A percentile compares a stretch with the other conserved stretches of the same genome.
Conservation (phyloP, 2,797 vertebrate genomes). For the Gephyroberyx darwinii region DNA sequence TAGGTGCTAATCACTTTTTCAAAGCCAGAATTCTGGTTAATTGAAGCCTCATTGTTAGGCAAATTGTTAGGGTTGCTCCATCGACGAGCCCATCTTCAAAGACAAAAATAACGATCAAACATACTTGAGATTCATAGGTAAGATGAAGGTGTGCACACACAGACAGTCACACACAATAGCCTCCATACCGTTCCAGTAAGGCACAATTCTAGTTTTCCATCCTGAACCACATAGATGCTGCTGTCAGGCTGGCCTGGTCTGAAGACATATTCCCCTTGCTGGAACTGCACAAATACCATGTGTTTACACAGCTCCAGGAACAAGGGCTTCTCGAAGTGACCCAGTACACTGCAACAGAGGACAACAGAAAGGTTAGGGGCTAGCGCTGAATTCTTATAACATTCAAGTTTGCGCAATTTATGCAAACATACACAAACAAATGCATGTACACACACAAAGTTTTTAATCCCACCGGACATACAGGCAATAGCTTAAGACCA, state of each 20-base stretch:
- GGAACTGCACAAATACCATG: slow-evolving; percentile 92
- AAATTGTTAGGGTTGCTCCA: slow-evolving; percentile 1
- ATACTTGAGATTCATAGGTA: too few relatives aligned
- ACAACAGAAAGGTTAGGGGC: slow-evolving; percentile 13
- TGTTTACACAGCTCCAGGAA: slow-evolving; percentile 96
- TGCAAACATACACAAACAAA: background rate
- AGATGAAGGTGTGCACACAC: background rate
- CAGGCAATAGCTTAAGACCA: too few relatives aligned
- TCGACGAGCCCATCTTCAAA: too few relatives aligned
- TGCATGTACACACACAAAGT: too few relatives aligned
- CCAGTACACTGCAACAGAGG: slow-evolving; percentile 84
- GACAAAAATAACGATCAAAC: too few relatives aligned
- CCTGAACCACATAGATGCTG: slow-evolving; percentile 97
- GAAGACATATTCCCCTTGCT: slow-evolving; percentile 94
- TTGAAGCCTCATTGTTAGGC: slow-evolving; percentile 7
- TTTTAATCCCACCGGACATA: too few relatives aligned
- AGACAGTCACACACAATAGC: slow-evolving; percentile 1
- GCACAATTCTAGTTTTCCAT: slow-evolving; percentile 93
- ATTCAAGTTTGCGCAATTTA: background rate
- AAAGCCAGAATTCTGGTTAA: slow-evolving; percentile 16
- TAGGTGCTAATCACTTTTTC: slow-evolving; percentile 23
- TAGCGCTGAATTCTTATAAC: background rate
- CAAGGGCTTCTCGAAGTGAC: slow-evolving; percentile 96
- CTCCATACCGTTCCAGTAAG: slow-evolving; percentile 84
- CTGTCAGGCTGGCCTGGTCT: slow-evolving; percentile 90